Evolutionary conservation across 2,113 vertebrate genomes (phyloP).

Genomic region (Indicator maculatus): DNA sequence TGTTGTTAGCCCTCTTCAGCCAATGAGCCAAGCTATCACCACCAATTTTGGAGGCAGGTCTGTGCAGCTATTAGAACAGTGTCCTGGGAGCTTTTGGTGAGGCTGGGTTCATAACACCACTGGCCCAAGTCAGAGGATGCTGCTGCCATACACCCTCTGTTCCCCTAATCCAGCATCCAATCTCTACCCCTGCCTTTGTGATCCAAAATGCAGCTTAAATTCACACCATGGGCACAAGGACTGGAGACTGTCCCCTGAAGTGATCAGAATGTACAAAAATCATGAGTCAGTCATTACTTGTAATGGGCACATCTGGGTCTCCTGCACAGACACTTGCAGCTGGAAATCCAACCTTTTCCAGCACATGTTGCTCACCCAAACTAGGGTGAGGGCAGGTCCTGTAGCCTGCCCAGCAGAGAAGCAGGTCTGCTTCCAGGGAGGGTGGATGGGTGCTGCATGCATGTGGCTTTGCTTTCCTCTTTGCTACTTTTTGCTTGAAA

Average conservation of each 20-base stretch:
- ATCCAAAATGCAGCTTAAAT: background rate
- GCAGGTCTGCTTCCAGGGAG: background rate
- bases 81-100: background rate
- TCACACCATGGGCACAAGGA: background rate
- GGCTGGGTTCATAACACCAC: background rate
- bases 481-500: background rate
- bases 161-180: background rate
- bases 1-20: background rate
- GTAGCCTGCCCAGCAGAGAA: background rate
- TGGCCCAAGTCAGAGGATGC: background rate
- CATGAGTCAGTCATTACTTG: fast-evolving
- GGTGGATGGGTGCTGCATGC: background rate
- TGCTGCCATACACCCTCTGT: background rate
- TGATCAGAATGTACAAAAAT: fast-evolving
- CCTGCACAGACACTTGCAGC: background rate
- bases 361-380: background rate
- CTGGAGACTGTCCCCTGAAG: background rate
- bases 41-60: background rate
- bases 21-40: background rate
- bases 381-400: background rate
- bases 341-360: background rate
- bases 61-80: background rate
- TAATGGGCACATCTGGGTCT: background rate
- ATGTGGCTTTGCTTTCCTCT: background rate
- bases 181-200: fast-evolving